A percentile compares a stretch with the other conserved stretches of the same genome.
phyloP scores from a whole-genome alignment of 2,888 invertebrate genomes.

The Lasioglossum leucozonium region DNA sequence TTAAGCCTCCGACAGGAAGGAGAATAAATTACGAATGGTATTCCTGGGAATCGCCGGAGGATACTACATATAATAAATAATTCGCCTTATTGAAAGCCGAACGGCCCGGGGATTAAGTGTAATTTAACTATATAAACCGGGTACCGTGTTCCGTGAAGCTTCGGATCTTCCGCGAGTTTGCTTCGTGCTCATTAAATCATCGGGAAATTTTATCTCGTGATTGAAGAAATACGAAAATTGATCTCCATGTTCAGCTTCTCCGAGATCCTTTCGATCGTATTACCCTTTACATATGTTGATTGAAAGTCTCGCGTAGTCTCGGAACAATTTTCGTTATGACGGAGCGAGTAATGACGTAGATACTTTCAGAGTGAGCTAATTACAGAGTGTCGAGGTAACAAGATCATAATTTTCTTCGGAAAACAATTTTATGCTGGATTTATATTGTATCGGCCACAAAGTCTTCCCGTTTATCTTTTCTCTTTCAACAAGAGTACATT shows the following conservation, averaged over 20 bases:
- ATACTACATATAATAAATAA: conserved; percentile 41
- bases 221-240: not conserved
- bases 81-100: conserved; percentile 32
- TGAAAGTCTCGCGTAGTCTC: not conserved
- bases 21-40: conserved; percentile 48
- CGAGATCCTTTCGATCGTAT: not conserved
- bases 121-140: conserved; percentile 13
- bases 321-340: not conserved
- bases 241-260: not conserved
- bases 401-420: not conserved
- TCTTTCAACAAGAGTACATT: not conserved
- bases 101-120: conserved; percentile 22
- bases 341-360: not conserved
- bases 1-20: conserved; percentile 47
- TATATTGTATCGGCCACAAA: not conserved
- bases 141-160: not conserved
- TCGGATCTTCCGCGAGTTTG: not conserved
- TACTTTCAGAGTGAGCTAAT: not conserved
- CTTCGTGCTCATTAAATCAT: not conserved
- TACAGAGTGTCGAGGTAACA: not conserved
- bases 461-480: not conserved
- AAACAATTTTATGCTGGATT: not conserved
- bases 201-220: not conserved
- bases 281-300: not conserved
- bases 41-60: conserved; percentile 36